These are phyloP conservation scores for Spinus olivaceus DNA, from an alignment of 2,797 vertebrate genomes.

Conservation along the genomic window DNA sequence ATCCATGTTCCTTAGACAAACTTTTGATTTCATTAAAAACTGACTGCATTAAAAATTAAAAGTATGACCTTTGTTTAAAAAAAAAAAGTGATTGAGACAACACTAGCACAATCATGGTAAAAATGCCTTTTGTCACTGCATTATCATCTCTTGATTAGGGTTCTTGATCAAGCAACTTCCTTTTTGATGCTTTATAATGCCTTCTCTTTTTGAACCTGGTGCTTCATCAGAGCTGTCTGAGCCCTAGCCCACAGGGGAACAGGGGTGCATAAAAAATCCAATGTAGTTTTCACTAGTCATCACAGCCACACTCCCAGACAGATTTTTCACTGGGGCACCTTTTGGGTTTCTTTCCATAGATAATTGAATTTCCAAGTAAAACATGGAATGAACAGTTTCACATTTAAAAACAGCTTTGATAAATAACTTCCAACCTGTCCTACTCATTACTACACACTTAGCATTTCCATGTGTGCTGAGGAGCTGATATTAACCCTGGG, in stretches of 20 bases:
- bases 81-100: background rate
- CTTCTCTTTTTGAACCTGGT: background rate
- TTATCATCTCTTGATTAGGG: background rate
- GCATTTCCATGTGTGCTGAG: background rate
- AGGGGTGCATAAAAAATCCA: background rate
- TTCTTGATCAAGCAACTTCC: background rate
- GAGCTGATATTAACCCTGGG: background rate
- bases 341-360: background rate
- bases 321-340: background rate
- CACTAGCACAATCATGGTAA: background rate
- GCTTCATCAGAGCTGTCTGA: background rate
- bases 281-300: background rate
- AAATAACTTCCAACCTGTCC: background rate
- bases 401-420: background rate
- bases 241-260: background rate
- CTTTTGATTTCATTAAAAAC: background rate
- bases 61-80: background rate
- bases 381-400: background rate
- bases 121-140: background rate
- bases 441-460: background rate
- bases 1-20: background rate
- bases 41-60: background rate
- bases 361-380: constrained; percentile 15
- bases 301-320: background rate
- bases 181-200: background rate